These are phyloP conservation scores for Zosterops lateralis DNA, from an alignment of 2,113 vertebrate species.

Conservation along the genomic window DNA sequence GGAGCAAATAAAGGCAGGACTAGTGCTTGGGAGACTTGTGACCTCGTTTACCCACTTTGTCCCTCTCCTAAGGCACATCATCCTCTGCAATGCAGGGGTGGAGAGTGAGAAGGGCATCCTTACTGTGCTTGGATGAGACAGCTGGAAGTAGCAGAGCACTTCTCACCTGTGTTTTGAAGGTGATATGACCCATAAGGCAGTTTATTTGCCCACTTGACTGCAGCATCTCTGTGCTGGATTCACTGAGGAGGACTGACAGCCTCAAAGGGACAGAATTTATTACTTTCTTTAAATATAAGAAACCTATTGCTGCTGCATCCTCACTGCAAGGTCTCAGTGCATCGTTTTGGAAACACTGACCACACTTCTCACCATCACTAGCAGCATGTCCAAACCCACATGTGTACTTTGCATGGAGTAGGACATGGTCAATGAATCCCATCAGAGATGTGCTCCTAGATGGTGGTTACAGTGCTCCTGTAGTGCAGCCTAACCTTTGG, in stretches of 20 bases:
- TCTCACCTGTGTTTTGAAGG: neutral
- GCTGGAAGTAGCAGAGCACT: neutral
- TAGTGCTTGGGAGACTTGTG: neutral
- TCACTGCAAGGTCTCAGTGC: neutral
- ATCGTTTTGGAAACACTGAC: neutral
- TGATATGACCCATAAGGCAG: neutral
- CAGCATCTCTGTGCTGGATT: neutral
- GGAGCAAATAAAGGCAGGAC: neutral
- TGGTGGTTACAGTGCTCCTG: neutral
- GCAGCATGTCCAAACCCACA: rapidly evolving
- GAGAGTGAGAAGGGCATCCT: neutral
- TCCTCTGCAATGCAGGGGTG: neutral
- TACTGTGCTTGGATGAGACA: neutral
- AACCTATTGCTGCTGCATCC: neutral
- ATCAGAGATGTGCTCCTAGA: neutral
- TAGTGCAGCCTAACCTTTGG: neutral
- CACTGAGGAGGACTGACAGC: neutral
- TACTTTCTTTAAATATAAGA: neutral
- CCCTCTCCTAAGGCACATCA: neutral
- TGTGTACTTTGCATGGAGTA: rapidly evolving
- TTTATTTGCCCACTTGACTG: neutral
- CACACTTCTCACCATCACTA: neutral
- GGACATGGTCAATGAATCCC: neutral
- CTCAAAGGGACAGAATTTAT: neutral
- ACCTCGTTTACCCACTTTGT: neutral